Conservation (phyloP, 2,113 vertebrate species). For the Ellobius talpinus region DNA sequence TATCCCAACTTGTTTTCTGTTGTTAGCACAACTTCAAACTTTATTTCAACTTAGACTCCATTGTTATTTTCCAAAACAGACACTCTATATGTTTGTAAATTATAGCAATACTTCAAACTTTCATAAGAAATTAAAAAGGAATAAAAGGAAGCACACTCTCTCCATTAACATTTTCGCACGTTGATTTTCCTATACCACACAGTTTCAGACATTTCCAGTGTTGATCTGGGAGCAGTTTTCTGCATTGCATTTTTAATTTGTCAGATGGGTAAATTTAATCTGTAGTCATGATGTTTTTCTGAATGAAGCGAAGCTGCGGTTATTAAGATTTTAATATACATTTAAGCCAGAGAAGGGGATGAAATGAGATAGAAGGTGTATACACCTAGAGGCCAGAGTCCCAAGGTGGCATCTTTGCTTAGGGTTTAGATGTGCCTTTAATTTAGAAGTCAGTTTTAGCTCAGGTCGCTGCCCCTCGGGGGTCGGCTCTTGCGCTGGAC, state of each 20-base stretch:
- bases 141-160: background rate
- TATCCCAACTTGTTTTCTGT: background rate
- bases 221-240: background rate
- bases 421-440: background rate
- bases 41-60: background rate
- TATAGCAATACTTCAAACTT: background rate
- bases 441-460: conserved; percentile 23
- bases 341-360: background rate
- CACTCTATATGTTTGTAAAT: background rate
- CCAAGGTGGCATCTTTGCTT: background rate
- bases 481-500: too few relatives aligned
- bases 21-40: background rate
- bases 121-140: background rate
- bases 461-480: background rate
- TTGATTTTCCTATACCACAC: background rate
- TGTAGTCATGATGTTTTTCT: background rate
- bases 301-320: background rate
- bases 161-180: background rate
- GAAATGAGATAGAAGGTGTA: background rate
- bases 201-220: background rate
- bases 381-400: background rate
- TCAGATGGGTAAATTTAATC: background rate
- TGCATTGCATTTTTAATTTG: conserved; percentile 53
- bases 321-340: background rate
- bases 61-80: background rate